These are phyloP conservation scores for Synanthedon myopaeformis DNA, from an alignment of 2,888 invertebrate genomes.

Conservation along the genomic window DNA sequence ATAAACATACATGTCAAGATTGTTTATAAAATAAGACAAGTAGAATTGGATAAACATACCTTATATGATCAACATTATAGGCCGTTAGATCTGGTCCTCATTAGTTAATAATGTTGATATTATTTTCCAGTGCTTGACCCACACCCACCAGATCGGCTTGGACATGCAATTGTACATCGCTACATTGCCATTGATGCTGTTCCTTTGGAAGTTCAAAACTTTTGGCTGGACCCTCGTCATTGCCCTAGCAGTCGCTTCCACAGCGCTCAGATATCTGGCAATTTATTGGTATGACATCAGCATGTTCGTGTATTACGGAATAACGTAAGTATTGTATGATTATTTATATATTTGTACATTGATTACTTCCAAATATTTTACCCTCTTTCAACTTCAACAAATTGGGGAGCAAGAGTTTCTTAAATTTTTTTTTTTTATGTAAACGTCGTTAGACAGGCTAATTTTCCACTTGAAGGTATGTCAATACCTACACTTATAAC, in stretches of 20 bases:
- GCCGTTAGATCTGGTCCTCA: no score
- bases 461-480: no score
- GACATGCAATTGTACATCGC: constrained; percentile 70
- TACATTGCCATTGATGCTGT: constrained; percentile 53
- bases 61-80: no score
- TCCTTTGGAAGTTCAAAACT: constrained; percentile 50
- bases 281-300: constrained; percentile 61
- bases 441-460: no score
- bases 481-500: no score
- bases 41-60: no score
- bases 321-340: constrained; percentile 61
- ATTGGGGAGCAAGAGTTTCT: no score
- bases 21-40: no score
- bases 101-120: not conserved
- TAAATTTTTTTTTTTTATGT: no score
- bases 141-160: constrained; percentile 71
- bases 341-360: not conserved
- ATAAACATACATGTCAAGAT: no score
- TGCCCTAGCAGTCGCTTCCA: constrained; percentile 46
- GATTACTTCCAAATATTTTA: no score
- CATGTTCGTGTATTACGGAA: constrained; percentile 68
- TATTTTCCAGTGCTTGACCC: constrained; percentile 63
- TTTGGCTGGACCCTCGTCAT: constrained; percentile 44
- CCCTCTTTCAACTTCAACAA: no score
- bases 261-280: constrained; percentile 52